Conservation (phyloP, 2,797 vertebrate species). For the Epinephelus awoara region DNA sequence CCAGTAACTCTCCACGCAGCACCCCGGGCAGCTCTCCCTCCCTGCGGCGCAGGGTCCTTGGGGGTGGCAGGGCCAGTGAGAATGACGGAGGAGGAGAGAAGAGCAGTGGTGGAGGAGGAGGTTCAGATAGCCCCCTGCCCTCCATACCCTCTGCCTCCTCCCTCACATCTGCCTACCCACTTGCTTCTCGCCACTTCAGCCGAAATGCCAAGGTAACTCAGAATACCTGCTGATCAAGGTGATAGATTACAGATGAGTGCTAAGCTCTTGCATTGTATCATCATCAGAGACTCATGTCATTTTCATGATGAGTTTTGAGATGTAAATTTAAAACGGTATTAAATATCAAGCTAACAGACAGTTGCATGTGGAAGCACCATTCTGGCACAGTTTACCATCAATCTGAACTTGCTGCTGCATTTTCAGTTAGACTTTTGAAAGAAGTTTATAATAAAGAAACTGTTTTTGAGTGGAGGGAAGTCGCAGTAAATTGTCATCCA, state of each 20-base stretch:
- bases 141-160: constrained; percentile 82
- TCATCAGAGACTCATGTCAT: background rate
- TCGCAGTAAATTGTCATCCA: background rate
- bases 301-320: background rate
- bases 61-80: constrained; percentile 85
- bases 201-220: constrained; percentile 91
- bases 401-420: background rate
- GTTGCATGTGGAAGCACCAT: background rate
- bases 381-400: background rate
- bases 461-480: background rate
- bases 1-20: constrained; percentile 93
- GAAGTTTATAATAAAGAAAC: background rate
- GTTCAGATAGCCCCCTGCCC: constrained; percentile 81
- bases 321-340: background rate
- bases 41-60: constrained; percentile 89
- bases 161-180: constrained; percentile 87
- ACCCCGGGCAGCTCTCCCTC: constrained; percentile 93
- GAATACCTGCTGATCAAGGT: background rate
- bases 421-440: background rate
- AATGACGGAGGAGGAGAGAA: constrained; percentile 79
- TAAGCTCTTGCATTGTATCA: background rate
- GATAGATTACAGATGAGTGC: background rate
- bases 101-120: constrained; percentile 51
- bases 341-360: background rate
- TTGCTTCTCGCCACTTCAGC: constrained; percentile 90